A percentile compares a stretch with the other conserved stretches of the same genome.
phyloP scores from a whole-genome alignment of 2,888 invertebrate species.

The Ophion obscuratus region DNA sequence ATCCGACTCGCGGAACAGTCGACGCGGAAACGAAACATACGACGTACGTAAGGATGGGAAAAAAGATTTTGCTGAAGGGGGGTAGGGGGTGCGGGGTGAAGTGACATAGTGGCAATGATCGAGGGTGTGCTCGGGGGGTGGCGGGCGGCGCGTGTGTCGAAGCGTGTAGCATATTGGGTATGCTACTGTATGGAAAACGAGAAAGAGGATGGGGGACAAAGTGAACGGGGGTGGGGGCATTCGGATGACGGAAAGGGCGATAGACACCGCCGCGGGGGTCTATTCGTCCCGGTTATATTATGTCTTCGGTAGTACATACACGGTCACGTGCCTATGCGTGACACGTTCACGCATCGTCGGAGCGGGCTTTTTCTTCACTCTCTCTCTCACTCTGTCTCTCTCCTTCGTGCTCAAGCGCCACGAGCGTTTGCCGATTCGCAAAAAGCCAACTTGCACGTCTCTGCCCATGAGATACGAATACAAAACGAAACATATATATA shows the following conservation, averaged over 20 bases:
- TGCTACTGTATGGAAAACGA: conserved; percentile 68
- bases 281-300: conserved; percentile 77
- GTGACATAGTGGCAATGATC: conserved; percentile 48
- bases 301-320: conserved; percentile 83
- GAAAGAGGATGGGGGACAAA: conserved; percentile 72
- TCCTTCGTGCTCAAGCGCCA: conserved; percentile 26
- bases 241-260: conserved; percentile 69
- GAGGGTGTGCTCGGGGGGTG: conserved; percentile 25
- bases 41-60: too few relatives aligned
- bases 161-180: conserved; percentile 72
- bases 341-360: conserved; percentile 81
- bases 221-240: conserved; percentile 64
- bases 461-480: conserved; percentile 9
- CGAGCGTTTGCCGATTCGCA: conserved; percentile 69
- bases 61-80: too few relatives aligned
- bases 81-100: conserved; percentile 3
- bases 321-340: conserved; percentile 83
- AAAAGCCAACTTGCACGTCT: conserved; percentile 41
- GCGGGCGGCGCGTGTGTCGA: conserved; percentile 58
- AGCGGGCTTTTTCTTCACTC: conserved; percentile 62
- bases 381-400: conserved; percentile 8
- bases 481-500: background rate
- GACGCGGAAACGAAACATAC: background rate
- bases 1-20: background rate
- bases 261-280: conserved; percentile 75